Percentiles rank a stretch among this genome's conserved stretches.
phyloP scores from a whole-genome alignment of 2,797 vertebrate genomes.

The Prunella strophiata region DNA sequence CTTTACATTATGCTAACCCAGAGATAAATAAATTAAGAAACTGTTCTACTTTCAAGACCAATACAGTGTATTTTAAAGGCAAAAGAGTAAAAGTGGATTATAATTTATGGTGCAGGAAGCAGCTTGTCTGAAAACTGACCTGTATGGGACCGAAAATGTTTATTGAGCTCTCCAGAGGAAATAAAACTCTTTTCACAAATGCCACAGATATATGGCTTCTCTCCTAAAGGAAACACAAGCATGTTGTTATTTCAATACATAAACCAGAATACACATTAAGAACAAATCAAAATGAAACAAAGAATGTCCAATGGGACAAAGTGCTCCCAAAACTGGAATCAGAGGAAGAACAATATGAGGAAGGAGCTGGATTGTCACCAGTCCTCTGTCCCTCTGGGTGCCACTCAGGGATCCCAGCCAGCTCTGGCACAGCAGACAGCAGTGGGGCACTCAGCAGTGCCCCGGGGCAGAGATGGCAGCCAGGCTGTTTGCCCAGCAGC shows the following conservation, averaged over 20 bases:
- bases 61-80: conserved; percentile 44
- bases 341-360: neutral
- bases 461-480: no score
- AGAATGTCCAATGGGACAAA: accelerated
- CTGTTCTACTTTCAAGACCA: conserved; percentile 9
- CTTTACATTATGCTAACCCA: neutral
- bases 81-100: conserved; percentile 51
- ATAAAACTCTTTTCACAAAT: conserved; percentile 93
- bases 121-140: conserved; percentile 81
- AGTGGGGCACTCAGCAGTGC: no score
- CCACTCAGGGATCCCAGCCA: no score
- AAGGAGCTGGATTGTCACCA: neutral
- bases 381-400: no score
- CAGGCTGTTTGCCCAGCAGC: no score
- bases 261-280: neutral
- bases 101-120: conserved; percentile 54
- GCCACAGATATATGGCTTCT: conserved; percentile 94
- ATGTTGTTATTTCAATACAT: neutral
- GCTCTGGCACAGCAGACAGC: no score
- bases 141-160: conserved; percentile 93
- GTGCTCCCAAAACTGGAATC: neutral
- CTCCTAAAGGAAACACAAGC: conserved; percentile 82
- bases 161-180: conserved; percentile 95
- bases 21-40: conserved; percentile 27
- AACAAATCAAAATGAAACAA: neutral